Conservation (phyloP, 2,888 invertebrate genomes). For the Geophilus truncorum region DNA sequence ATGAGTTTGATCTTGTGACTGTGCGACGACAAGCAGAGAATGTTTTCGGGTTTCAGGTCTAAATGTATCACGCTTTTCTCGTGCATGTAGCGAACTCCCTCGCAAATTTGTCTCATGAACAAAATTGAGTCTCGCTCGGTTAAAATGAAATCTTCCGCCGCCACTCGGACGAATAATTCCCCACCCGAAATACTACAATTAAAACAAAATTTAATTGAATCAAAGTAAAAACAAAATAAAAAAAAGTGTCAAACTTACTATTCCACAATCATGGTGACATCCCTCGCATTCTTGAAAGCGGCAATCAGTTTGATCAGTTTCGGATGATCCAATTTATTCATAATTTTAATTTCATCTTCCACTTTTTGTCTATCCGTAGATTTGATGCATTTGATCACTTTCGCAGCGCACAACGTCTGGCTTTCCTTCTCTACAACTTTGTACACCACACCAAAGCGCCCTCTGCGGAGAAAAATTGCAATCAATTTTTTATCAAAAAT, state of each 20-base stretch:
- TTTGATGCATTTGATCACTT: constrained; percentile 70
- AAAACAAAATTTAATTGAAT: no score
- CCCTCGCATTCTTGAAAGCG: constrained; percentile 69
- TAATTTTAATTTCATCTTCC: constrained; percentile 75
- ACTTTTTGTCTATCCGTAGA: constrained; percentile 69
- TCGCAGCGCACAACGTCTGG: constrained; percentile 69
- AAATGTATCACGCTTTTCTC: constrained; percentile 75
- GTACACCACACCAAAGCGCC: constrained; percentile 54
- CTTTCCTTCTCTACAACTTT: constrained; percentile 59
- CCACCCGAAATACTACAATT: no score
- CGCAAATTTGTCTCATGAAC: constrained; percentile 85
- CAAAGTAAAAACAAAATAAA: no score
- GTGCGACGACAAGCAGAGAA: constrained; percentile 79
- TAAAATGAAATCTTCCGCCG: constrained; percentile 84
- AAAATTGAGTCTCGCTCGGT: constrained; percentile 76
- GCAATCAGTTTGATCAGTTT: constrained; percentile 76
- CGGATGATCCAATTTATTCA: constrained; percentile 77
- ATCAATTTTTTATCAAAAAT: neutral
- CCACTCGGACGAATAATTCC: constrained; percentile 87
- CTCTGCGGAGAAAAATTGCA: constrained; percentile 44
- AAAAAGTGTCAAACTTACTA: no score
- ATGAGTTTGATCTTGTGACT: constrained; percentile 86
- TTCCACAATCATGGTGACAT: constrained; percentile 83
- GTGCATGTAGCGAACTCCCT: constrained; percentile 87
- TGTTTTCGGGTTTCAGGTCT: constrained; percentile 93